These are phyloP conservation scores for Alauda arvensis DNA, from an alignment of 2,797 vertebrate genomes.

Conservation along the genomic window DNA sequence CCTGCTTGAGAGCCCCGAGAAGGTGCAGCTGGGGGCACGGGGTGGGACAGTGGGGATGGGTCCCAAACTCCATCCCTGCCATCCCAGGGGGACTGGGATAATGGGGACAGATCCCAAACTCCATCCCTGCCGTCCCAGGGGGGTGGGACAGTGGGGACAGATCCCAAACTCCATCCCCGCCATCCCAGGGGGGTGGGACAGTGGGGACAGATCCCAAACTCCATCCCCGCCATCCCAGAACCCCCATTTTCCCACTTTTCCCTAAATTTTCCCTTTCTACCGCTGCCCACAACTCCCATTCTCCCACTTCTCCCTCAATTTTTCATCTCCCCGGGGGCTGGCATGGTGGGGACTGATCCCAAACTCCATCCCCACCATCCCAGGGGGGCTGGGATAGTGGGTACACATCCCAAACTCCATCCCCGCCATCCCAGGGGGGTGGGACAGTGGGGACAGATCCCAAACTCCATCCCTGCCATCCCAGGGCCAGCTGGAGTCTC, in stretches of 20 bases:
- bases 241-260: too few species aligned
- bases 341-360: too few species aligned
- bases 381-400: not conserved
- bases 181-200: not conserved
- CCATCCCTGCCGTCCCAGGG: fast-evolving
- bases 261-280: too few species aligned
- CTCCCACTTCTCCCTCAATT: too few species aligned
- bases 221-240: not conserved
- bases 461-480: not conserved
- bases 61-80: not conserved
- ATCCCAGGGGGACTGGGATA: too few species aligned
- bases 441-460: not conserved
- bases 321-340: too few species aligned
- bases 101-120: not conserved
- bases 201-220: not conserved
- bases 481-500: constrained; percentile 72
- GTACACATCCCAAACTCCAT: not conserved
- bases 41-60: not conserved
- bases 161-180: not conserved
- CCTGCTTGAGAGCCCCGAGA: not conserved
- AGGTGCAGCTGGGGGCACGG: not conserved
- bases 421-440: fast-evolving
- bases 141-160: not conserved
- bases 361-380: not conserved
- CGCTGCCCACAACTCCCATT: not conserved